Evolutionary conservation across 1,140 invertebrate species (phyloP).

Genomic region (Zaprionus camerounensis): DNA sequence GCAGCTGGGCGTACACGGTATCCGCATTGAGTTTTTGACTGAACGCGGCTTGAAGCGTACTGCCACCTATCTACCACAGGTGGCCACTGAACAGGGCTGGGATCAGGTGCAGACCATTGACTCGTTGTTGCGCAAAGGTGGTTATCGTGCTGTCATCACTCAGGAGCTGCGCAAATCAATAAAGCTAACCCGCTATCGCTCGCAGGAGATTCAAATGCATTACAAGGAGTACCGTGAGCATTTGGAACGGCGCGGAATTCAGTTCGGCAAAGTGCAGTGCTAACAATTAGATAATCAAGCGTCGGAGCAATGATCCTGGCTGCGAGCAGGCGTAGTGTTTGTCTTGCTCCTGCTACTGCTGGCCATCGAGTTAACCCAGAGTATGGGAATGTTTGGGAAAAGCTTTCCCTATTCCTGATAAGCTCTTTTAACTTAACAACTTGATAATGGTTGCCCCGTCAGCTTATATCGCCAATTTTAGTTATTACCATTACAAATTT

Average conservation of each 20-base stretch:
- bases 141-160: slow-evolving; percentile 96
- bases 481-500: slow-evolving; percentile 7
- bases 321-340: slow-evolving; percentile 65
- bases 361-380: slow-evolving; percentile 61
- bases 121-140: slow-evolving; percentile 97
- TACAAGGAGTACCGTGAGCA: slow-evolving; percentile 83
- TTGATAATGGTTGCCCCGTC: slow-evolving; percentile 26
- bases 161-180: slow-evolving; percentile 94
- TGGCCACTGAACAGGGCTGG: slow-evolving; percentile 99
- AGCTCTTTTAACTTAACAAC: slow-evolving; percentile 7
- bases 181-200: slow-evolving; percentile 97
- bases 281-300: slow-evolving; percentile 72
- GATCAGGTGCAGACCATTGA: slow-evolving; percentile 99
- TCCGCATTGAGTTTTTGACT: slow-evolving; percentile 98
- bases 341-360: slow-evolving; percentile 63
- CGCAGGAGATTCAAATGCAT: slow-evolving; percentile 85
- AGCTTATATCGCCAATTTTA: slow-evolving; percentile 30
- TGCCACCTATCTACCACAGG: slow-evolving; percentile 99
- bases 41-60: slow-evolving; percentile 97
- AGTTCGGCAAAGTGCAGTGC: slow-evolving; percentile 82
- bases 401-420: slow-evolving; percentile 34
- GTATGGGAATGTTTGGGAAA: slow-evolving; percentile 37
- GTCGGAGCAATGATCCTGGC: slow-evolving; percentile 70
- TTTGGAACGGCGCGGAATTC: slow-evolving; percentile 70
- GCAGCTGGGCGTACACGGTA: slow-evolving; percentile 98